Conservation (phyloP, 2,797 vertebrate species). For the Dipus sagitta region DNA sequence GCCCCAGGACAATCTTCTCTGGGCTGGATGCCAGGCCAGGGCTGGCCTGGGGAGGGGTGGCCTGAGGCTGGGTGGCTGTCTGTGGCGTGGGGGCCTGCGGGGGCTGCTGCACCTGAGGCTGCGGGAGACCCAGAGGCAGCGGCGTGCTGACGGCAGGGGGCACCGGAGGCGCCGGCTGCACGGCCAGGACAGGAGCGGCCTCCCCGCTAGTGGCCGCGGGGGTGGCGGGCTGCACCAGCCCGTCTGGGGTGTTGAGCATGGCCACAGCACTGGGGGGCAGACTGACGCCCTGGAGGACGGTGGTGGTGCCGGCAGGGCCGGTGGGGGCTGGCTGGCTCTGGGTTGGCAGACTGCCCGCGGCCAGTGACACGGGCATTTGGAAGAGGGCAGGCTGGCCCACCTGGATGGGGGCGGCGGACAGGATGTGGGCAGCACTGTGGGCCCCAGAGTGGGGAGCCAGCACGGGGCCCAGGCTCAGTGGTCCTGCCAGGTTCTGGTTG, state of each 20-base stretch:
- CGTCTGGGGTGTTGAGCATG: conserved; percentile 88
- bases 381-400: conserved; percentile 94
- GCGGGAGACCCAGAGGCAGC: conserved; percentile 89
- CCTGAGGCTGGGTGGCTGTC: conserved; percentile 84
- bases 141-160: conserved; percentile 84
- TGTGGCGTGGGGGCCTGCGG: conserved; percentile 84
- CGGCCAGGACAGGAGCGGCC: conserved; percentile 26
- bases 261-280: conserved; percentile 93
- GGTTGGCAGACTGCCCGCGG: conserved; percentile 90
- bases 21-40: conserved; percentile 88
- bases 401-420: conserved; percentile 93
- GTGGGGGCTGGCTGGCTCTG: conserved; percentile 90
- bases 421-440: conserved; percentile 94
- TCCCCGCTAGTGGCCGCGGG: not conserved
- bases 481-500: conserved; percentile 93
- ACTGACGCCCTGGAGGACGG: conserved; percentile 95
- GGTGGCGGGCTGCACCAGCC: conserved; percentile 91
- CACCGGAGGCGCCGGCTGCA: conserved; percentile 91
- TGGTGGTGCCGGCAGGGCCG: conserved; percentile 88
- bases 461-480: conserved; percentile 93
- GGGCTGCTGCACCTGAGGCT: conserved; percentile 84
- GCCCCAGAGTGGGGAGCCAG: conserved; percentile 92
- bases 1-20: conserved; percentile 93
- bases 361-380: conserved; percentile 96
- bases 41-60: conserved; percentile 85